Conservation (phyloP, 2,797 vertebrate species). For the Australoheros facetus region DNA sequence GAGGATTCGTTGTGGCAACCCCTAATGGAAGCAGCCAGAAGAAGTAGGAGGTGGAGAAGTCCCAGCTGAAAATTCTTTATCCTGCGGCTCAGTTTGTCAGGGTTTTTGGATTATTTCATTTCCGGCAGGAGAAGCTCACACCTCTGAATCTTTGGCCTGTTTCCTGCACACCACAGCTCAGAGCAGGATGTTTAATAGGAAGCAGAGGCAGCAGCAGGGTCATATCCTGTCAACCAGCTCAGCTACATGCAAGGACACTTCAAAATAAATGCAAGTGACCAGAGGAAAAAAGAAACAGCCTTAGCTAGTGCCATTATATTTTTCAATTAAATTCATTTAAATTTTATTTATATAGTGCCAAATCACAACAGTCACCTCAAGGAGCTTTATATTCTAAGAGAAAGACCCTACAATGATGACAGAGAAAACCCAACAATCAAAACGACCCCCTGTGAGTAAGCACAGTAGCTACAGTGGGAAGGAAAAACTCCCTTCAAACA, state of each 20-base stretch:
- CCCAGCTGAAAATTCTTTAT: neutral
- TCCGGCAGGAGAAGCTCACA: neutral
- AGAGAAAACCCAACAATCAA: no score
- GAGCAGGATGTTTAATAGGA: slow-evolving; percentile 13
- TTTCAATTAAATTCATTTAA: no score
- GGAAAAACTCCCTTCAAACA: no score
- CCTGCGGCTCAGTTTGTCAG: neutral
- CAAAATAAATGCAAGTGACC: neutral
- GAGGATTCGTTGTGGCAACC: neutral
- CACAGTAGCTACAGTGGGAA: no score
- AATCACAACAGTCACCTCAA: no score
- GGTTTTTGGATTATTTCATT: slow-evolving; percentile 2
- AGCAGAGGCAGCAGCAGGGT: neutral
- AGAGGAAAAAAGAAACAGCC: neutral
- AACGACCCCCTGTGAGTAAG: no score
- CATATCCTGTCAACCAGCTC: neutral
- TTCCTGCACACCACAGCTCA: neutral
- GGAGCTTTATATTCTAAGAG: no score
- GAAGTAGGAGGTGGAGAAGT: neutral
- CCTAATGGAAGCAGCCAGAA: neutral
- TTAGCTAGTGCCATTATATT: neutral
- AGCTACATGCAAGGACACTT: neutral
- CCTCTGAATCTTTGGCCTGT: neutral
- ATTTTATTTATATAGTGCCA: no score
- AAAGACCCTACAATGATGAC: no score